These are phyloP conservation scores for Lasiurus cinereus DNA, from an alignment of 2,113 vertebrate species.

Conservation along the genomic window DNA sequence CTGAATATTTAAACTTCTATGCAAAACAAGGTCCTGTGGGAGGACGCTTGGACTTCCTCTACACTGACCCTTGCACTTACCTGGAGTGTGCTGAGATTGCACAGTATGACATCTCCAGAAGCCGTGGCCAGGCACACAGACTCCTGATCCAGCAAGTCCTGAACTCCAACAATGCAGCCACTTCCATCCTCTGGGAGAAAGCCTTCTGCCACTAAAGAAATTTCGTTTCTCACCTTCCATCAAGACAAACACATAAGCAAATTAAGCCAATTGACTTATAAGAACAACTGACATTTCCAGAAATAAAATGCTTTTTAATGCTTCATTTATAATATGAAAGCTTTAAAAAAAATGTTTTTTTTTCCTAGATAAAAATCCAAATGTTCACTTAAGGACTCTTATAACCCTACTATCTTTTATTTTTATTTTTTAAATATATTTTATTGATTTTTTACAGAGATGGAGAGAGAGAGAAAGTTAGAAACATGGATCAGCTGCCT, in stretches of 20 bases:
- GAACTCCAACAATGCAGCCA: conserved; percentile 91
- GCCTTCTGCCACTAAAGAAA: conserved; percentile 88
- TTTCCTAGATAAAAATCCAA: conserved; percentile 42
- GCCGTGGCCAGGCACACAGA: conserved; percentile 94
- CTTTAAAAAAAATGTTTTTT: background rate
- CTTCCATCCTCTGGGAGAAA: conserved; percentile 93
- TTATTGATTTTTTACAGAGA: too few relatives aligned
- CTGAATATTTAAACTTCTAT: background rate
- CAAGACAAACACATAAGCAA: conserved; percentile 56
- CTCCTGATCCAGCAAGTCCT: conserved; percentile 94
- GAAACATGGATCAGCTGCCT: too few relatives aligned
- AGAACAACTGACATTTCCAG: background rate
- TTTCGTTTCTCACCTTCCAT: conserved; percentile 90
- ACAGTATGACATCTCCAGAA: conserved; percentile 94
- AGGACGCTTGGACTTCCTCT: background rate
- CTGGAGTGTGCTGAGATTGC: conserved; percentile 90
- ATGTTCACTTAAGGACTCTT: conserved; percentile 53
- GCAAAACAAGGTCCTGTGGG: background rate
- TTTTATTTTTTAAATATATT: too few relatives aligned
- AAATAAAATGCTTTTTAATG: conserved; percentile 21
- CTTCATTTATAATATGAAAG: conserved; percentile 28
- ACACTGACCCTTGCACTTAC: conserved; percentile 81
- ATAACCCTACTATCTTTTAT: background rate
- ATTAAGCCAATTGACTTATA: background rate
- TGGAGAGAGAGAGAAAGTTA: too few relatives aligned